phyloP scores from a whole-genome alignment of 2,113 vertebrate genomes.

The Oreochromis spilurus region DNA sequence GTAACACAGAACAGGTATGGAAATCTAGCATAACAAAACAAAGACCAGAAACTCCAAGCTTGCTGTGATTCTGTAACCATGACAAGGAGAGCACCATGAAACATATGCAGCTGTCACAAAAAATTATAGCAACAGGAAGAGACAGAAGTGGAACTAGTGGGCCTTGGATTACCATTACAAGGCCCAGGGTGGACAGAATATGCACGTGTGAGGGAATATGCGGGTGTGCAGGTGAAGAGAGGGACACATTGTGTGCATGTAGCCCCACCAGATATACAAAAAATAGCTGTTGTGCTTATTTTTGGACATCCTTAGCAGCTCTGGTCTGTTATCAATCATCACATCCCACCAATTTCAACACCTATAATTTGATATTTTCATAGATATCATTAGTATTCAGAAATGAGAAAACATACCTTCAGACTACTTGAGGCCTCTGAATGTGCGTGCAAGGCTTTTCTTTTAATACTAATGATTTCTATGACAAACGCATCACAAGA shows the following conservation, averaged over 20 bases:
- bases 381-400: not conserved
- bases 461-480: not conserved
- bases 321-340: not conserved
- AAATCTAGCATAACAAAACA: constrained; percentile 76
- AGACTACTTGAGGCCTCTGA: not conserved
- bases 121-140: constrained; percentile 54
- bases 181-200: constrained; percentile 72
- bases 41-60: constrained; percentile 81
- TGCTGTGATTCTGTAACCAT: constrained; percentile 88
- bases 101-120: constrained; percentile 70
- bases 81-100: constrained; percentile 83
- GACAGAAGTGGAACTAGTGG: constrained; percentile 54
- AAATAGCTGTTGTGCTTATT: constrained; percentile 28
- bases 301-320: constrained; percentile 17
- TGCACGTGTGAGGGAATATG: constrained; percentile 65
- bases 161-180: constrained; percentile 84
- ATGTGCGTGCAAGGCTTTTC: not conserved
- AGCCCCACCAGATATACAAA: constrained; percentile 16
- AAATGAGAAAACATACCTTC: not conserved
- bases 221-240: constrained; percentile 72
- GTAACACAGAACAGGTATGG: constrained; percentile 70
- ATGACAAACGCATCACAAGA: not conserved
- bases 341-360: not conserved
- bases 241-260: constrained; percentile 47
- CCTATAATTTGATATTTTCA: not conserved